A percentile compares a stretch with the other conserved stretches of the same genome.
Conservation (phyloP, 2,797 vertebrate species). For the Enteromius paludinosus region DNA sequence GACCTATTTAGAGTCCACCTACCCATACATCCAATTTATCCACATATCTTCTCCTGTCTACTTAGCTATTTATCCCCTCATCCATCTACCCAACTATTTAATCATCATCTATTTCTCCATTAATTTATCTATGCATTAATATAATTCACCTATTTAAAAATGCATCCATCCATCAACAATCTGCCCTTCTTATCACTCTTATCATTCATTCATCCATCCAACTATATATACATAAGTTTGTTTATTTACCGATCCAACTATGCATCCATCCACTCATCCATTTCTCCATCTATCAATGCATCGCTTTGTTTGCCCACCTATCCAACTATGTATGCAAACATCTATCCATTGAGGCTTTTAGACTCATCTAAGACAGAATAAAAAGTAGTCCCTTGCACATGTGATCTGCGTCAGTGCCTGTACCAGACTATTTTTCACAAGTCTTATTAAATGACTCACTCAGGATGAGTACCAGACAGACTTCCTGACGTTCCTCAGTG, state of each 20-base stretch:
- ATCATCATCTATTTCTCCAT: not conserved
- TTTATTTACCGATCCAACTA: no score
- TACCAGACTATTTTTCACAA: not conserved
- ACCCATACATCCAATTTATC: not conserved
- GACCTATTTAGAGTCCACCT: not conserved
- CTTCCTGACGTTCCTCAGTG: not conserved
- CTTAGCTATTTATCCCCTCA: not conserved
- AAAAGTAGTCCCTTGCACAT: not conserved
- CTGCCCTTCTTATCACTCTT: not conserved
- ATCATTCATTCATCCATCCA: not conserved
- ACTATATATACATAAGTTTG: no score
- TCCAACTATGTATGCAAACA: not conserved
- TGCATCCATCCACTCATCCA: no score
- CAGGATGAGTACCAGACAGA: not conserved
- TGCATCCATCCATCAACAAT: not conserved
- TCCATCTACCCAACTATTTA: not conserved
- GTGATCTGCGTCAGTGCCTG: conserved; percentile 4
- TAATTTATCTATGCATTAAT: not conserved
- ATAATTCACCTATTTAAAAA: not conserved
- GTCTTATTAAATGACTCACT: not conserved
- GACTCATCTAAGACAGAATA: not conserved
- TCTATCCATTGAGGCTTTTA: not conserved
- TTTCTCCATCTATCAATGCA: no score
- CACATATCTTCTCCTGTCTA: not conserved
- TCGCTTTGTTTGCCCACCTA: not conserved